Conservation (phyloP, 2,888 invertebrate species). For the Ectemnius cavifrons region DNA sequence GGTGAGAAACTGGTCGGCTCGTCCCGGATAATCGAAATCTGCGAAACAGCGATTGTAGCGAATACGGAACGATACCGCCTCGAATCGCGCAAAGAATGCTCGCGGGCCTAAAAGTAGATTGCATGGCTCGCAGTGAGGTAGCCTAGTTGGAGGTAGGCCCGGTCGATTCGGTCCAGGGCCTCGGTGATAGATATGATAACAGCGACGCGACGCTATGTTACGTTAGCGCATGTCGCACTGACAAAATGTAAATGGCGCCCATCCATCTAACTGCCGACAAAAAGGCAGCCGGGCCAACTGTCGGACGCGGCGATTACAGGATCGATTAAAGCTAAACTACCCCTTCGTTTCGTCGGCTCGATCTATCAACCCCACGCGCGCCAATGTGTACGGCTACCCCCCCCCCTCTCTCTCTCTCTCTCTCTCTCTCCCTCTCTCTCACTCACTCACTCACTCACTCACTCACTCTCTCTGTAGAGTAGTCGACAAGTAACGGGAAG, state of each 20-base stretch:
- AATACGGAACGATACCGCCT: too few relatives aligned
- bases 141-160: not conserved
- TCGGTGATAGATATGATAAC: conserved; percentile 77
- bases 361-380: conserved; percentile 76
- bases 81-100: not conserved
- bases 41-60: conserved; percentile 8
- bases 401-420: not conserved
- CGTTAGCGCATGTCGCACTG: conserved; percentile 76
- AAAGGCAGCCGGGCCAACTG: conserved; percentile 77
- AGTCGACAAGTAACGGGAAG: too few relatives aligned
- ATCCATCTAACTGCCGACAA: conserved; percentile 77
- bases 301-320: conserved; percentile 77
- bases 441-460: not conserved
- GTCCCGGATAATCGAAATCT: conserved; percentile 38
- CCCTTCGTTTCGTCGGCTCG: conserved; percentile 76
- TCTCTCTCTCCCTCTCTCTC: not conserved
- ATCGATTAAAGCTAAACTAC: conserved; percentile 78
- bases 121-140: not conserved
- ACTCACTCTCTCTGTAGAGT: too few relatives aligned
- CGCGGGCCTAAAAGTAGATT: not conserved
- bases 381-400: conserved; percentile 48
- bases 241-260: conserved; percentile 78
- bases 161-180: conserved; percentile 42
- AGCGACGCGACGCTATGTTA: conserved; percentile 58
- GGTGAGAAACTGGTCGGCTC: conserved; percentile 31